Conservation (phyloP, 2,888 invertebrate genomes). For the Leptopilina myrica region DNA sequence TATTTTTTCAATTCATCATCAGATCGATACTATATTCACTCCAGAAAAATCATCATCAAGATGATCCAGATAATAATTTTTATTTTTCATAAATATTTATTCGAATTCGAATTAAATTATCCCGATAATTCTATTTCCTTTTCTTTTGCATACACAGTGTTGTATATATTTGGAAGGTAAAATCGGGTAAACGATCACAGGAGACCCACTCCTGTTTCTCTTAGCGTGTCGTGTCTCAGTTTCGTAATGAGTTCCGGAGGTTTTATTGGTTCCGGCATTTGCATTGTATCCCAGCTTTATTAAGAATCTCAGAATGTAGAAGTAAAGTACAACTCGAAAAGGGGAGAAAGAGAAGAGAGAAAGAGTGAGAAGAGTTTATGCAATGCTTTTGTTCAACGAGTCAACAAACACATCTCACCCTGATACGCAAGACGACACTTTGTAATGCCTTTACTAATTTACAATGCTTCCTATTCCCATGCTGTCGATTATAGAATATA, state of each 20-base stretch:
- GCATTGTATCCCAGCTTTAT: conserved; percentile 54
- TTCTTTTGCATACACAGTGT: not conserved
- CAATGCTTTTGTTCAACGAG: conserved; percentile 44
- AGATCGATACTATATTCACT: too few species aligned
- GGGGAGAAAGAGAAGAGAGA: conserved; percentile 41
- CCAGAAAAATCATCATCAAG: too few species aligned
- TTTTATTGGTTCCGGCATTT: conserved; percentile 56
- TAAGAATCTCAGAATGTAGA: conserved; percentile 53
- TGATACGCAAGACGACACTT: conserved; percentile 46
- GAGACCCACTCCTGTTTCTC: not conserved
- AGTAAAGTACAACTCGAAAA: conserved; percentile 24
- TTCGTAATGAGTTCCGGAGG: conserved; percentile 54
- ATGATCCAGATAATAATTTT: too few species aligned
- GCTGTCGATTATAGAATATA: conserved; percentile 12
- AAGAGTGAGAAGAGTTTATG: conserved; percentile 34
- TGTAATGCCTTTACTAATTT: conserved; percentile 69
- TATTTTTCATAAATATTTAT: too few species aligned
- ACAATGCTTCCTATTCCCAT: conserved; percentile 59
- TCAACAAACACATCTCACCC: conserved; percentile 33
- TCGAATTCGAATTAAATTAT: too few species aligned
- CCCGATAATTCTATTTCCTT: not conserved
- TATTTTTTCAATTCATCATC: not conserved
- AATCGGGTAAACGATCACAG: conserved; percentile 24
- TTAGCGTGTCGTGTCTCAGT: conserved; percentile 44
- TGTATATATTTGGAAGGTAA: not conserved